Conservation (phyloP, 2,888 invertebrate genomes). For the Drosophila flavopinicola region DNA sequence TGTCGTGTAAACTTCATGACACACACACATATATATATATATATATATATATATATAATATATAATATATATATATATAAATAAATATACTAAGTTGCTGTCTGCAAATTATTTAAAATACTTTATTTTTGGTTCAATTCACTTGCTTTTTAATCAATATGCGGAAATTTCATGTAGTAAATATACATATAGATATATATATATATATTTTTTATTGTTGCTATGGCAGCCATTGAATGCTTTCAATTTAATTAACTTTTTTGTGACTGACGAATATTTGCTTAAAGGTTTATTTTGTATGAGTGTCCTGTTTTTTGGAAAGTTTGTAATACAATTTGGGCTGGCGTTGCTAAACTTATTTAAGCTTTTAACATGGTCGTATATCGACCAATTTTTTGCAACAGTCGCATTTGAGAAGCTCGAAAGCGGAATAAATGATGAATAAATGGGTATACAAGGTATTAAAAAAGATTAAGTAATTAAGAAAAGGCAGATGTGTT, state of each 20-base stretch:
- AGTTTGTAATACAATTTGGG: slow-evolving; percentile 33
- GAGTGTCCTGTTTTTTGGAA: background rate
- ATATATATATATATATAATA: background rate
- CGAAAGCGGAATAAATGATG: slow-evolving; percentile 4
- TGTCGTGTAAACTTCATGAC: slow-evolving; percentile 9
- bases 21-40: slow-evolving; percentile 1
- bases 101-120: slow-evolving; percentile 13
- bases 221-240: slow-evolving; percentile 44
- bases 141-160: slow-evolving; percentile 36
- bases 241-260: slow-evolving; percentile 77
- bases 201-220: slow-evolving; percentile 15
- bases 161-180: slow-evolving; percentile 27
- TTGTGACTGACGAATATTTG: slow-evolving; percentile 36
- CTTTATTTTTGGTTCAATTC: slow-evolving; percentile 15
- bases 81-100: slow-evolving; percentile 2
- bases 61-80: background rate
- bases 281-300: slow-evolving; percentile 3
- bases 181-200: too few relatives aligned
- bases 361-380: slow-evolving; percentile 32
- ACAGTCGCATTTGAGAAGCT: background rate
- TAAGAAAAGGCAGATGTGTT: background rate
- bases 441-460: too few relatives aligned
- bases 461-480: too few relatives aligned
- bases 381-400: slow-evolving; percentile 49
- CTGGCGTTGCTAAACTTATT: slow-evolving; percentile 42